Percentiles rank a stretch among this genome's conserved stretches.
Conservation (phyloP, 2,113 vertebrate genomes). For the Motacilla alba region DNA sequence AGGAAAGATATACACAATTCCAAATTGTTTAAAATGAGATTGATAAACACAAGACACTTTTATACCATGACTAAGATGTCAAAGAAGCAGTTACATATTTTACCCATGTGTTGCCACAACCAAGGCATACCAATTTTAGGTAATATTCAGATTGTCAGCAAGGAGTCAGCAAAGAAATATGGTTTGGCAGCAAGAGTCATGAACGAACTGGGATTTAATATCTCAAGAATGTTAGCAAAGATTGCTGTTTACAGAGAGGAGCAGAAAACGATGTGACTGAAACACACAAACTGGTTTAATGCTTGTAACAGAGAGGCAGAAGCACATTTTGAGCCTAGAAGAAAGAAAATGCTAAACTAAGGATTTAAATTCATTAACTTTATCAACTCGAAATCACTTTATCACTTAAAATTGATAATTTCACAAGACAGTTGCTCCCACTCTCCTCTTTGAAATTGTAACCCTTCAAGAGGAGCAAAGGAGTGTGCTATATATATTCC, state of each 20-base stretch:
- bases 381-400: not conserved
- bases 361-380: not conserved
- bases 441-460: not conserved
- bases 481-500: not conserved
- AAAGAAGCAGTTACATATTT: not conserved
- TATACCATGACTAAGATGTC: not conserved
- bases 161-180: not conserved
- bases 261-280: not conserved
- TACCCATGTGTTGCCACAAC: not conserved
- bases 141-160: not conserved
- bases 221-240: not conserved
- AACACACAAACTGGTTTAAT: not conserved
- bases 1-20: not conserved
- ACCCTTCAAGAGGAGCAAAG: not conserved
- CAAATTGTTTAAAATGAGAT: not conserved
- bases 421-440: not conserved
- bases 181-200: not conserved
- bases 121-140: not conserved
- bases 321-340: not conserved
- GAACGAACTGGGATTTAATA: not conserved
- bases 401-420: not conserved
- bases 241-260: not conserved
- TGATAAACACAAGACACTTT: not conserved
- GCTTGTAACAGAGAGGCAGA: not conserved
- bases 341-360: not conserved